Evolutionary conservation across 2,888 invertebrate genomes (phyloP), one percentile per base, ranked within the genome.

Genomic region (Drosophila ezoana): DNA sequence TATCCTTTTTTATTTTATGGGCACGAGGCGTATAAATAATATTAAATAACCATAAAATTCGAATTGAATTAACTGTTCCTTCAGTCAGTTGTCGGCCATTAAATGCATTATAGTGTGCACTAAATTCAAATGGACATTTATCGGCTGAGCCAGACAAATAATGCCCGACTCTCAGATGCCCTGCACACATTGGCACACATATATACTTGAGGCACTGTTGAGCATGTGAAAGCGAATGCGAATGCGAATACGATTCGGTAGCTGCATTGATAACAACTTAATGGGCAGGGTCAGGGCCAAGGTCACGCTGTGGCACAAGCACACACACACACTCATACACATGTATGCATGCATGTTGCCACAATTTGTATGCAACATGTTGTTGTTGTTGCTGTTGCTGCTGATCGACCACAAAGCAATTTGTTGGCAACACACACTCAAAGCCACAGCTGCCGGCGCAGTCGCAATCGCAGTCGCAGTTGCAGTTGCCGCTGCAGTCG

Each of bases 281-380:
- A 52, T 56, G 37, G 28, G 4, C 44, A 47, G 57, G 53, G 38
- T 61, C 65, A 57, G 37, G 37, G 65, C 37, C 54, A 54, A 52
- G 72, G 72, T 73, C 62, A 67, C 54, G 74, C 47, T 54, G 62
- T 32, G 49, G 49, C 23, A 23, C 43, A 54, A 43, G 33, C 37
- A 63, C 13, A 56, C 11, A 63, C 44, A 59, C 51, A 59, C 48
- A 52, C 51, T 40, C 51, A 44, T 43, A 51, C 44, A 59, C 45
- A 20, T 37, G 37, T 72, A 40, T 14, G 37, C 59, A 8, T 49
- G 51, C 61, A 62, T 64, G 79, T 51, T 76, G 67, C 73, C 67
- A 49, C 69, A 86, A 73, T 72, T 83, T 66, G 76, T 75, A 44
- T 59, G 81, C 81, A 83, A 69, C 81, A 83, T 72, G 76, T 69